Percentiles rank a stretch among this genome's conserved stretches.
These are phyloP conservation scores for Ascaphus truei DNA, from an alignment of 2,113 vertebrate species.

Conservation along the genomic window DNA sequence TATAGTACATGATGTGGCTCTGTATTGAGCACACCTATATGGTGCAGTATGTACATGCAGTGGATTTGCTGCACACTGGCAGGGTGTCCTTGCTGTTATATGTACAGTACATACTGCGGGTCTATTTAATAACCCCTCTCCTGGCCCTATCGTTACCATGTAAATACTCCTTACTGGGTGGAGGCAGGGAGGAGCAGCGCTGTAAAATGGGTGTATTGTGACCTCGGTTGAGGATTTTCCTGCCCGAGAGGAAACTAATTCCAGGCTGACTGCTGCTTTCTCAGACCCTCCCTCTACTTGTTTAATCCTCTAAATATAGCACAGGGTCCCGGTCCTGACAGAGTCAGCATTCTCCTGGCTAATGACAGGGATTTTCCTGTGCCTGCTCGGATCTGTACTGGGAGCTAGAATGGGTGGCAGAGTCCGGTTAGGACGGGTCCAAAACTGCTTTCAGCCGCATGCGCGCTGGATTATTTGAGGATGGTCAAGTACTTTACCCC, in stretches of 20 bases:
- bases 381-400: background rate
- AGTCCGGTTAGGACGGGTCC: background rate
- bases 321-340: background rate
- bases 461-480: background rate
- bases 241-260: background rate
- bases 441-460: background rate
- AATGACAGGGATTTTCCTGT: background rate
- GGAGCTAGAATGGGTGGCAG: background rate
- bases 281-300: background rate
- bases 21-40: background rate
- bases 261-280: background rate
- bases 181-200: background rate
- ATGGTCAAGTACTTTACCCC: background rate
- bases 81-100: background rate
- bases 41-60: background rate
- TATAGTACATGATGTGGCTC: too few relatives aligned
- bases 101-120: background rate
- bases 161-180: background rate
- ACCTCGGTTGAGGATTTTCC: background rate
- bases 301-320: background rate
- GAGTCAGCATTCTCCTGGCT: background rate
- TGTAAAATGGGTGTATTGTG: constrained; percentile 8
- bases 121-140: background rate
- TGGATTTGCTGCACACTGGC: background rate
- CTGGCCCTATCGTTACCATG: background rate